phyloP scores from a whole-genome alignment of 2,113 vertebrate genomes.

The Etheostoma cragini region DNA sequence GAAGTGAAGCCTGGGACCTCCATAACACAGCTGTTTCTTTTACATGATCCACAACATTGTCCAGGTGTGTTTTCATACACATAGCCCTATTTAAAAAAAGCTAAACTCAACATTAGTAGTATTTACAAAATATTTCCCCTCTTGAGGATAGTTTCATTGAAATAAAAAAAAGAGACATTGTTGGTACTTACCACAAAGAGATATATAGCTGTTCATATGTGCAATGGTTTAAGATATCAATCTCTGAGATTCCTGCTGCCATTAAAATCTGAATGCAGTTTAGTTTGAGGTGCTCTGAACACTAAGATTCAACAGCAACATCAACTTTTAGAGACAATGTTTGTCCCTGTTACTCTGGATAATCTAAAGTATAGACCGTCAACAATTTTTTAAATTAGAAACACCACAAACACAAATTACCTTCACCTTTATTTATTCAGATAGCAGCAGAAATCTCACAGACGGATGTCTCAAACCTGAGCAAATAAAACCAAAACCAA shows the following conservation, averaged over 20 bases:
- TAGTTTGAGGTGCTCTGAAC: not conserved
- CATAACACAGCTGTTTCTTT: conserved; percentile 76
- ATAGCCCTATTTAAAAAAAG: conserved; percentile 76
- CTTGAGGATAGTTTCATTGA: not conserved
- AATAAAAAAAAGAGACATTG: not conserved
- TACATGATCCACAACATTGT: conserved; percentile 88
- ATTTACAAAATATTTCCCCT: too few species aligned
- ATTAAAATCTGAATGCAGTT: not conserved
- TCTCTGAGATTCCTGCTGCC: not conserved
- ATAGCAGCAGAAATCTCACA: not conserved
- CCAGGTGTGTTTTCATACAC: conserved; percentile 55
- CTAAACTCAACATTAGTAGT: not conserved
- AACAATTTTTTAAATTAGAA: not conserved
- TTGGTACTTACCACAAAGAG: not conserved
- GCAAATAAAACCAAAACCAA: not conserved
- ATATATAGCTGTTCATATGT: not conserved
- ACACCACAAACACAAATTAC: not conserved
- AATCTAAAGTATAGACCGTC: not conserved
- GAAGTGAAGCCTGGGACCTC: conserved; percentile 45
- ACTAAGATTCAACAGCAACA: not conserved
- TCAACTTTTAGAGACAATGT: not conserved
- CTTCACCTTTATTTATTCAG: not conserved
- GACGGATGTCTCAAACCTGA: conserved; percentile 7
- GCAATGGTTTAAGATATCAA: not conserved
- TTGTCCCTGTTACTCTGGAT: not conserved